Base-by-base conservation (phyloP, 2,888 invertebrate genomes). In the Julus scandinavius region DNA sequence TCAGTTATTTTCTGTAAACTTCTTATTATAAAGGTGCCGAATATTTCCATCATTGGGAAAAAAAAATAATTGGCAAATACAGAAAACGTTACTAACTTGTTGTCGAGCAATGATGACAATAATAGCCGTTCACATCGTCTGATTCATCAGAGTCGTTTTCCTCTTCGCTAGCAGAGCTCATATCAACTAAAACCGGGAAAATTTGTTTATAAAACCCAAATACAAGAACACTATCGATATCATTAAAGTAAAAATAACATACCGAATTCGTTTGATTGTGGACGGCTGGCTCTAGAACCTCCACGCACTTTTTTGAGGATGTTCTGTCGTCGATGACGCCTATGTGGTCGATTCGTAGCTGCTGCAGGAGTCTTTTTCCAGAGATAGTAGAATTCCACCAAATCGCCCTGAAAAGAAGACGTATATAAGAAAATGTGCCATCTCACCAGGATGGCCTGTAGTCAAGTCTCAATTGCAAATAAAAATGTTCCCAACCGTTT, bases 311-410 rank as follows among this genome's bases (percentile, higher is more conserved):
- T 94, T 90, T 97, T 94, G 91, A 98, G 93, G 87, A 97, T 97
- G 91, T 96, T 96, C 92, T 96, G 97, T 88, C 97, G 94, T 90
- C 98, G 94, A 90, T 92, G 92, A 92, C 98, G 94, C 90, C 98
- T 94, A 92, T 98, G 98, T 45, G 98, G 98, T 91, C 99, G 95
- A 93, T 98, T 98, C 92, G 97, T 98, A 92, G 97, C 97, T 90
- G 99, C 99, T 91, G 98, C 98, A 38, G 99, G 98, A 72, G 99
- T 98, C 94, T 99, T 99, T 94, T 99, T 99, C 99, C 99, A 99
- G 92, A 98, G 94, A 93, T 99, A 99, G 93, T 99, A 99, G 94
- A 97, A 99, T 93, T 99, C 98, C 88, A 99, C 98, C 91, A 99
- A 93, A 92, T 99, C 99, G 88, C 98, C 96, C 96, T 96, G 91